Conservation (phyloP, 1,140 invertebrate genomes). For the Camponotus vicinus region DNA sequence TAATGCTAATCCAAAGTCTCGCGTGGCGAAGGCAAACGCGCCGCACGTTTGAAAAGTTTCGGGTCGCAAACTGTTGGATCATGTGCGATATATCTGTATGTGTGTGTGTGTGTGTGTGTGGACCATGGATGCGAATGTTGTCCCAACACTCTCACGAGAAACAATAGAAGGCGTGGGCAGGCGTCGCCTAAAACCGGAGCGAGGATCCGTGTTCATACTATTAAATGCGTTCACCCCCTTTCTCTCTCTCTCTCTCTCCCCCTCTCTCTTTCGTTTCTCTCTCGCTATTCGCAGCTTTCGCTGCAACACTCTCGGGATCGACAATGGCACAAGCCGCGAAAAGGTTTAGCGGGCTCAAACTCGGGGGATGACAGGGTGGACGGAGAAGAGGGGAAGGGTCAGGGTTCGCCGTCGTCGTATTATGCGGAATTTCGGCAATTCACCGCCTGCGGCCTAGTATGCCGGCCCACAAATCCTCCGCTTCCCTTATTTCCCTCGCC, state of each 20-base stretch:
- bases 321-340: constrained; percentile 29
- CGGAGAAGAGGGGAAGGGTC: neutral
- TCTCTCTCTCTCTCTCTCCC: no score
- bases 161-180: constrained; percentile 49
- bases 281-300: neutral
- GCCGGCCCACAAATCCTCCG: constrained; percentile 66
- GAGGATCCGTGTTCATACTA: constrained; percentile 66
- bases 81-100: neutral
- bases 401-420: constrained; percentile 25
- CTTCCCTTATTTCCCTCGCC: no score
- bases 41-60: constrained; percentile 14
- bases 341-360: constrained; percentile 1
- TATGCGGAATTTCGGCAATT: constrained; percentile 59
- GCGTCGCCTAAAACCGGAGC: constrained; percentile 66
- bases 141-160: constrained; percentile 6
- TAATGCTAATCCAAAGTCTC: constrained; percentile 51
- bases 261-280: neutral
- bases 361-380: neutral
- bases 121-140: no score
- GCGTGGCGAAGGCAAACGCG: constrained; percentile 7
- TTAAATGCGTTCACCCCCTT: constrained; percentile 65
- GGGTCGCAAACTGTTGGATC: constrained; percentile 42
- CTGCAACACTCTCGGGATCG: constrained; percentile 43
- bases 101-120: no score
- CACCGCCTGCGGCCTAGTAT: constrained; percentile 56